phyloP scores from a whole-genome alignment of 1,140 invertebrate genomes.

The Sitophilus oryzae region DNA sequence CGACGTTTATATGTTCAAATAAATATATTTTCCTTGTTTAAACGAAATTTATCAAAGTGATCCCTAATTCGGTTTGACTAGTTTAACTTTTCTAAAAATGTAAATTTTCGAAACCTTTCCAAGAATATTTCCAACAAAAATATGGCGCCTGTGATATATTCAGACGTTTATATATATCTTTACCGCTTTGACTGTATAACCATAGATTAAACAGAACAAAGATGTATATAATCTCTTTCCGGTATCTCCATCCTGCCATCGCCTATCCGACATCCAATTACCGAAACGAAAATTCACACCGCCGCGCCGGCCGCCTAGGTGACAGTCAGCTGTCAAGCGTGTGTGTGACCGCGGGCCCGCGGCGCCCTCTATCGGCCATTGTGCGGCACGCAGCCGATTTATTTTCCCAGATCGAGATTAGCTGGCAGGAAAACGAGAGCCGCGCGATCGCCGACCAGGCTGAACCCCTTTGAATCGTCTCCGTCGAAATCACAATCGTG shows the following conservation, averaged over 20 bases:
- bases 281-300: neutral
- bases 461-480: neutral
- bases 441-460: neutral
- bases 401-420: neutral
- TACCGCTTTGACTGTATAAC: too few relatives aligned
- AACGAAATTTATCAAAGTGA: too few relatives aligned
- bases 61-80: too few relatives aligned
- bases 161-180: too few relatives aligned
- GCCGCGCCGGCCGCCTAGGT: neutral
- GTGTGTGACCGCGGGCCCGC: neutral
- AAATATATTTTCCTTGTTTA: too few relatives aligned
- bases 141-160: too few relatives aligned
- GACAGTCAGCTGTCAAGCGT: neutral
- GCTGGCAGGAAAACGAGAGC: neutral
- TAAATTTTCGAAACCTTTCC: too few relatives aligned
- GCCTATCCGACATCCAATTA: neutral
- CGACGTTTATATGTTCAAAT: too few relatives aligned
- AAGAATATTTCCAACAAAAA: too few relatives aligned
- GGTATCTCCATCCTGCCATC: neutral
- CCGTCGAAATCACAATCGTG: neutral
- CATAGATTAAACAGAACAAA: too few relatives aligned
- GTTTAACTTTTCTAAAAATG: too few relatives aligned
- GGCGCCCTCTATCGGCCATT: neutral
- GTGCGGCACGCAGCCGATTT: neutral
- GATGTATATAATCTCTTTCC: too few relatives aligned